Base-by-base conservation (phyloP, 2,888 invertebrate genomes). In the Drosophila algonquin region DNA sequence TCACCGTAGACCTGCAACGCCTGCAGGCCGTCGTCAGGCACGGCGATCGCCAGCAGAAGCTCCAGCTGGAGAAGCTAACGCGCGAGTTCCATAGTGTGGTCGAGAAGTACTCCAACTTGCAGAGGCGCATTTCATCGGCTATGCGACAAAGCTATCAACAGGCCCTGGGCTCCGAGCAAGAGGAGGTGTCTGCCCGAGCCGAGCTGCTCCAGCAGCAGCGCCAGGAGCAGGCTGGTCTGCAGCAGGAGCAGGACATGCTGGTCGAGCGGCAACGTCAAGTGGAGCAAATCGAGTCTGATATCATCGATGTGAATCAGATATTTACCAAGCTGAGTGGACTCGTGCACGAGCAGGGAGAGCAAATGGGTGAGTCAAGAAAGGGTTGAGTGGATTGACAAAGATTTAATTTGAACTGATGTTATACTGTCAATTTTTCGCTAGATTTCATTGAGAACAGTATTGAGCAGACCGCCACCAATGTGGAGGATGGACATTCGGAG, bases 381-480 rank as follows among this genome's bases (percentile, higher is more conserved):
- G 18, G 30, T 10, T 10, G 24, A 24, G 4, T 24, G 24, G 24
- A 24, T 24, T 4, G 24, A 24, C 10, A 30, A 50, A 14, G 35
- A 24, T 1, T 21, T 35, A n/a, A 35, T n/a, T n/a, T 1, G 2
- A 40, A 40, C 40, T 40, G 40, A 40, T 40, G 40, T 7, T 7
- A 40, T n/a, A 6, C 1, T 6, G 6, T 14, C n/a, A n/a, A 7
- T 1, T n/a, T 40, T 40, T 7, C 2, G 40, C 6, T 2, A 98
- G 98, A 97, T 91, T 94, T 95, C 7, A 97, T 98, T 80, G 97
- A 97, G 91, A 95, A 94, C 82, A 95, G 95, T 92, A 95, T 98
- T 87, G 97, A 97, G 87, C 94, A 94, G 68, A 95, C 96, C 1
- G 94, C 95, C 58, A 94, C 94, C 3, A 94, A 96, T 81, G 96